These are phyloP conservation scores for Harpagifer antarcticus DNA, from an alignment of 2,797 vertebrate species.

Conservation along the genomic window DNA sequence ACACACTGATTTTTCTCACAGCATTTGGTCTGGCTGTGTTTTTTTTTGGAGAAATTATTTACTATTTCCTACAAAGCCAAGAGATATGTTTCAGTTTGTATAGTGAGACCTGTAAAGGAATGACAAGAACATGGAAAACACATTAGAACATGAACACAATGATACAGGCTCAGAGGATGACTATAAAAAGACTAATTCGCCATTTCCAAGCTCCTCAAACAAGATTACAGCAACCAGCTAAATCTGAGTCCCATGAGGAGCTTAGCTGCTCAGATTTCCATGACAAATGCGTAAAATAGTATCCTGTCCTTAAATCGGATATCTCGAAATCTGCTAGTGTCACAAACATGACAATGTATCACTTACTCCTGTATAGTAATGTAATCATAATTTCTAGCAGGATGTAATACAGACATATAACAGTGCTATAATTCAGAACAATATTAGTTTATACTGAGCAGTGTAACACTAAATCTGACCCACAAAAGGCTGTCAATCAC, in stretches of 20 bases:
- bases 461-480: not conserved
- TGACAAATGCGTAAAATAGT: conserved; percentile 55
- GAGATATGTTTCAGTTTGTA: conserved; percentile 14
- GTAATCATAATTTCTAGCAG: not conserved
- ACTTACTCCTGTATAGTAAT: not conserved
- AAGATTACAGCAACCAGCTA: conserved; percentile 66
- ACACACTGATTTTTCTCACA: conserved; percentile 23
- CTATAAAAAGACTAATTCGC: conserved; percentile 61
- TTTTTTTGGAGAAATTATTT: conserved; percentile 24
- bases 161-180: conserved; percentile 28
- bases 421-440: not conserved
- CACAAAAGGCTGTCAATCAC: conserved; percentile 2
- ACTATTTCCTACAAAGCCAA: conserved; percentile 29
- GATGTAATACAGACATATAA: not conserved
- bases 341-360: not conserved
- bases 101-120: conserved; percentile 18
- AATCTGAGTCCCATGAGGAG: conserved; percentile 44
- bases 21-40: conserved; percentile 1
- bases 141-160: conserved; percentile 34
- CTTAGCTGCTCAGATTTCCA: conserved; percentile 48
- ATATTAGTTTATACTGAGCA: not conserved
- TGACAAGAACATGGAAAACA: conserved; percentile 32
- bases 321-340: conserved; percentile 29
- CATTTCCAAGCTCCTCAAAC: conserved; percentile 44
- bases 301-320: conserved; percentile 41